These are phyloP conservation scores for Dryobates pubescens DNA, from an alignment of 2,797 vertebrate genomes.

Conservation along the genomic window DNA sequence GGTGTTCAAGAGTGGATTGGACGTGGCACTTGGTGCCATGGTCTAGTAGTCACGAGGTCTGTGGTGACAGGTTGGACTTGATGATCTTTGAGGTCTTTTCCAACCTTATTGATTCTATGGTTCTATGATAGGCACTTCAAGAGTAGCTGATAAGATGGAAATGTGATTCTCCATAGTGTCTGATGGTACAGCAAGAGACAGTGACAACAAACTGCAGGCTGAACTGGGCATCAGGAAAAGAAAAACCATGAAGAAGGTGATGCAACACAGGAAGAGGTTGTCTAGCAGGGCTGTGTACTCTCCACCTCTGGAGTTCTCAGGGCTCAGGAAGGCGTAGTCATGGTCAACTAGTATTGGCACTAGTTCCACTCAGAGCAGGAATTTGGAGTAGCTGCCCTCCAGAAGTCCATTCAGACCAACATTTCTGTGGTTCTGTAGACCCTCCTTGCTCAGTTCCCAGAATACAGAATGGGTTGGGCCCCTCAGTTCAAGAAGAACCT, in stretches of 20 bases:
- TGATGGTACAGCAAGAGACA: background rate
- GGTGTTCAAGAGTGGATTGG: too few species aligned
- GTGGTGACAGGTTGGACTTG: too few species aligned
- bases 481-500: too few species aligned
- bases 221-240: background rate
- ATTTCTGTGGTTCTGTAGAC: background rate
- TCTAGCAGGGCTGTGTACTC: background rate
- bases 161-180: background rate
- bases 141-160: background rate
- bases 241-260: background rate
- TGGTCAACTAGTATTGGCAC: fast-evolving
- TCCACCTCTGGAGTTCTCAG: background rate
- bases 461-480: too few species aligned
- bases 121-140: background rate
- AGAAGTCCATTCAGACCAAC: background rate
- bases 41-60: too few species aligned
- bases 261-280: background rate
- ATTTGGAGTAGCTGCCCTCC: background rate
- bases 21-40: too few species aligned
- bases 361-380: background rate
- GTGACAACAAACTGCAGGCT: background rate
- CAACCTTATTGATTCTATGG: too few species aligned
- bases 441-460: background rate
- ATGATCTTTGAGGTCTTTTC: background rate
- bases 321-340: background rate